phyloP scores from a whole-genome alignment of 2,797 vertebrate species.

The Rhinatrema bivittatum region DNA sequence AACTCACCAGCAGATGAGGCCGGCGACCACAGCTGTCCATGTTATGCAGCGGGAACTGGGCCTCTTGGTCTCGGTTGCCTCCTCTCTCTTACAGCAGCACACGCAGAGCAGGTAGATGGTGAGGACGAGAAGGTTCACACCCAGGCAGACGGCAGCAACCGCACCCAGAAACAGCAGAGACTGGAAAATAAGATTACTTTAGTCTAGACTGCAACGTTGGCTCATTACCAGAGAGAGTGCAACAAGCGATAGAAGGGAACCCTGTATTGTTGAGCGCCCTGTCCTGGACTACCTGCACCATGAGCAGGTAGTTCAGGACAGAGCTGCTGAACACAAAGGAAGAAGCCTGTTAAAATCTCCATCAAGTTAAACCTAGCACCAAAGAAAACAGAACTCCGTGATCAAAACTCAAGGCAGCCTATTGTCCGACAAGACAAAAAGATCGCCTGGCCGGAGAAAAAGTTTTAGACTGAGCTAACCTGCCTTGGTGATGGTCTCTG shows the following conservation, averaged over 20 bases:
- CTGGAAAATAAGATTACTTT: constrained; percentile 48
- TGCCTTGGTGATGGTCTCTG: too few species aligned
- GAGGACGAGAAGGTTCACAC: constrained; percentile 75
- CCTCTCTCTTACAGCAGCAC: constrained; percentile 67
- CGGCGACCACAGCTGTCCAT: constrained; percentile 72
- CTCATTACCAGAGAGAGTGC: too few species aligned
- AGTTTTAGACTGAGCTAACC: too few species aligned
- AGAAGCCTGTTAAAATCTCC: background rate
- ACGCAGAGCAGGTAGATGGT: constrained; percentile 64
- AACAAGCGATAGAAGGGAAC: rapidly evolving
- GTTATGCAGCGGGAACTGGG: constrained; percentile 71
- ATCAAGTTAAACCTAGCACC: background rate
- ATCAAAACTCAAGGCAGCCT: too few species aligned
- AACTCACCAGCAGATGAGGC: constrained; percentile 87
- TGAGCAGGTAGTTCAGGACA: too few species aligned
- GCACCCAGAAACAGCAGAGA: constrained; percentile 76
- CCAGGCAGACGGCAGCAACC: constrained; percentile 66
- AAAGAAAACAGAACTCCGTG: background rate
- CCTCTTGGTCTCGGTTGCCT: constrained; percentile 66
- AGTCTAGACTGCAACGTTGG: too few species aligned
- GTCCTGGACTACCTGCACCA: too few species aligned
- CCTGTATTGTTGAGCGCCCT: rapidly evolving
- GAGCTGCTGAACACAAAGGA: background rate
- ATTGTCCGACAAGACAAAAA: too few species aligned
- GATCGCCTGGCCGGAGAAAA: too few species aligned